Conservation (phyloP, 2,888 invertebrate species). For the Unio delphinus region DNA sequence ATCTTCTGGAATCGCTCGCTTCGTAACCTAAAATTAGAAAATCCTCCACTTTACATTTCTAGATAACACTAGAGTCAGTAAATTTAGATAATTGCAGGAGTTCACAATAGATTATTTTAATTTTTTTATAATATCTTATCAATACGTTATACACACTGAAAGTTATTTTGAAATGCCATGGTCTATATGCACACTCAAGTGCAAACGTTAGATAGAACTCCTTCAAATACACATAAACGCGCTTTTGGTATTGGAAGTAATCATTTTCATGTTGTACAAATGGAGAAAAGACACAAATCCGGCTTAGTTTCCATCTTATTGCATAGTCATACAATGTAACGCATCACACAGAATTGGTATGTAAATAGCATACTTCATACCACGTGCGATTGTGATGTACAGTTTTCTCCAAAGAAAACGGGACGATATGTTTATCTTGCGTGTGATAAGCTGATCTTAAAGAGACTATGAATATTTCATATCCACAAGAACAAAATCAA, state of each 20-base stretch:
- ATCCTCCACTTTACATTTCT: too few relatives aligned
- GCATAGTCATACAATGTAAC: constrained; percentile 37
- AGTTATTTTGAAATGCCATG: constrained; percentile 75
- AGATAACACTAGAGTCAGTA: too few relatives aligned
- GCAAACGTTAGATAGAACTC: constrained; percentile 88
- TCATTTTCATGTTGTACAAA: constrained; percentile 75
- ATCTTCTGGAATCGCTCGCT: constrained; percentile 24
- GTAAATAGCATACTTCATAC: constrained; percentile 28
- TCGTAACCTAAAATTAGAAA: too few relatives aligned
- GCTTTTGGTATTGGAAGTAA: constrained; percentile 81
- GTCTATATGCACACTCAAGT: constrained; percentile 80
- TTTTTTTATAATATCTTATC: constrained; percentile 78
- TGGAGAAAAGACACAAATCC: constrained; percentile 77
- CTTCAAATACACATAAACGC: constrained; percentile 84
- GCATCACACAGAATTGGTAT: constrained; percentile 24
- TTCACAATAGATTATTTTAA: too few relatives aligned
- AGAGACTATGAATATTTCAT: constrained; percentile 6
- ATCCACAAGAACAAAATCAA: constrained; percentile 22
- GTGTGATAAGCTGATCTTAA: too few relatives aligned
- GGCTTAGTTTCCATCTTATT: constrained; percentile 78
- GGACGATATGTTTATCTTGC: constrained; percentile 16
- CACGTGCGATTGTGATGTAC: constrained; percentile 20
- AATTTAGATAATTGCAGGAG: too few relatives aligned
- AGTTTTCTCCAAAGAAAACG: constrained; percentile 20
- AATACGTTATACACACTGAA: constrained; percentile 78